Evolutionary conservation across 2,888 invertebrate genomes (phyloP).

Genomic region (Heteromurus nitidus): DNA sequence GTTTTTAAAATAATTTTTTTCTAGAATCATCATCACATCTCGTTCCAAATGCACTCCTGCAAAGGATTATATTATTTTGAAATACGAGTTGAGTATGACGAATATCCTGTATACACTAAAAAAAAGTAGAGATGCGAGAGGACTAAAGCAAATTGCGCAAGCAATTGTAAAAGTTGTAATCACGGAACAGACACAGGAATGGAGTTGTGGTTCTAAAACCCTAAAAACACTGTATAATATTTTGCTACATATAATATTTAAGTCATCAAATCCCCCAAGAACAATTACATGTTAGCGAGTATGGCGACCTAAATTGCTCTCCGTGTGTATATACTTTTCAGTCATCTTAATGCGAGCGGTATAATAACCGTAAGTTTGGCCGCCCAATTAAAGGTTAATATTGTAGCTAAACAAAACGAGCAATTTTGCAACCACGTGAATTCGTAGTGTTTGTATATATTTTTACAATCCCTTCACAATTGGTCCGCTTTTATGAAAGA

Average conservation of each 20-base stretch:
- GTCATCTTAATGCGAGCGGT: background rate
- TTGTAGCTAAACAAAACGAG: background rate
- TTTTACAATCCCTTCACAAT: too few relatives aligned
- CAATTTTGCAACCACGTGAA: too few relatives aligned
- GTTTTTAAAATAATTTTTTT: too few relatives aligned
- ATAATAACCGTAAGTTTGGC: constrained; percentile 13
- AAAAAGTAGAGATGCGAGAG: too few relatives aligned
- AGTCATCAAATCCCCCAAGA: constrained; percentile 5
- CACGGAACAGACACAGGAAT: constrained; percentile 12
- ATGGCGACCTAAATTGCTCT: constrained; percentile 7
- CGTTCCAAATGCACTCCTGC: too few relatives aligned
- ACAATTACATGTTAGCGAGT: constrained; percentile 16
- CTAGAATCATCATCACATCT: too few relatives aligned
- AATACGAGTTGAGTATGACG: too few relatives aligned
- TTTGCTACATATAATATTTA: background rate
- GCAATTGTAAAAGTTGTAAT: background rate
- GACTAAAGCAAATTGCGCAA: background rate
- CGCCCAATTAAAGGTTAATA: constrained; percentile 35
- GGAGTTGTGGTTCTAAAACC: constrained; percentile 18
- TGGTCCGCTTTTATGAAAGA: too few relatives aligned
- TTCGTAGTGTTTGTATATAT: background rate
- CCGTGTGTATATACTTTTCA: background rate
- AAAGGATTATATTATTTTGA: too few relatives aligned
- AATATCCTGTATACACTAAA: too few relatives aligned
- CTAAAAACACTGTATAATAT: constrained; percentile 12